Base-by-base conservation (phyloP, 2,797 vertebrate genomes). In the Alosa sapidissima region DNA sequence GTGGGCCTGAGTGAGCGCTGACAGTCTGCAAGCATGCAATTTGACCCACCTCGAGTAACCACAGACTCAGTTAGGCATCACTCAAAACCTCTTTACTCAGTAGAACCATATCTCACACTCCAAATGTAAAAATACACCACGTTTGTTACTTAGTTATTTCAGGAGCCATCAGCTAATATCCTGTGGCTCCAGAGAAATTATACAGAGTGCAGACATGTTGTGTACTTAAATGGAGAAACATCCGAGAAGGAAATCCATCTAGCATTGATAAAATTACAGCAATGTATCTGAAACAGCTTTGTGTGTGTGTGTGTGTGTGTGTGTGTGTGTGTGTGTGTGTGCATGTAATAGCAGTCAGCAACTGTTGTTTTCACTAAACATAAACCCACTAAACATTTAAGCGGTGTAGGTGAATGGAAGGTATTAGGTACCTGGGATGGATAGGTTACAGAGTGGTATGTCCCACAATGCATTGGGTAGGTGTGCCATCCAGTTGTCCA, bases 401-500 rank as follows among this genome's bases (percentile, higher is more conserved):
- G 24, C 28, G n/a, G n/a, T 33, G 24, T 19, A 11, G 36, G 21
- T 16, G 41, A 81, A 54, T 48, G 58, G 81, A 55, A 81, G 51
- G 81, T 52, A 28, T 83, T 41, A 68, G 89, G 82, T 93, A 98
- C 98, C 98, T 89, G 98, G 98, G 91, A 99, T 96, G 89, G 97
- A 95, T 89, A 99, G 90, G 84, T 97, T 94, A 90, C 94, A 94
- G 45, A 99, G 94, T 0, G 97, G 96, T 81, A 93, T 87, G 88
- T 97, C 96, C 98, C 96, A 97, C 86, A 99, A 94, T 24, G 85
- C 89, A 55, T 93, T 90, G 1, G 96, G 95, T 88, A 98, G 93
- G 52, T 48, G 90, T 68, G 95, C 92, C 98, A 99, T 99, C 98
- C 98, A 99, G 47, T 93, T 92, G 58, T 95, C 94, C 91, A 94